phyloP scores from a whole-genome alignment of 1,140 invertebrate species.

The Manduca sexta region DNA sequence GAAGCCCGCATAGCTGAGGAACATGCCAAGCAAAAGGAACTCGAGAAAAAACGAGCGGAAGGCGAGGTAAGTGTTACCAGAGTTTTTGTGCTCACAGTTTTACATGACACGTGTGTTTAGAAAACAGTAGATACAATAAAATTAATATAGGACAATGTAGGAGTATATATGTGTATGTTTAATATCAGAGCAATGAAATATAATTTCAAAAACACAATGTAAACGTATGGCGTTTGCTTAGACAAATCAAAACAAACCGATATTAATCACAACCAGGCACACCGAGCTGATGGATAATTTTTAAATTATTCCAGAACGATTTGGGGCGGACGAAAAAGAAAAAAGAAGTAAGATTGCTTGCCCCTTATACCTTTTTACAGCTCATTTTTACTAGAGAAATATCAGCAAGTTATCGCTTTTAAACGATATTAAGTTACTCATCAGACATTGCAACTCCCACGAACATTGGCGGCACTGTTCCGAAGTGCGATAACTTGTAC shows the following conservation, averaged over 20 bases:
- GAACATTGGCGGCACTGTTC: constrained; percentile 44
- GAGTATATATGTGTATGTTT: no score
- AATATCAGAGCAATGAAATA: constrained; percentile 8
- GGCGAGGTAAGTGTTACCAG: constrained; percentile 82
- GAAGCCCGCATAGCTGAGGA: constrained; percentile 95
- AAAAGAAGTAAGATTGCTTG: constrained; percentile 92
- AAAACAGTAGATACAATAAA: constrained; percentile 5
- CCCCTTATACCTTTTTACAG: constrained; percentile 69
- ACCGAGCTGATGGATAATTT: constrained; percentile 56
- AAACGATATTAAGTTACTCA: constrained; percentile 43
- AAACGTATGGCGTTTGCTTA: no score
- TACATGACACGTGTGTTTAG: constrained; percentile 29
- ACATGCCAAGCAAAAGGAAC: constrained; percentile 95
- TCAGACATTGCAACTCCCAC: constrained; percentile 22
- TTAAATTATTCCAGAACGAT: constrained; percentile 83
- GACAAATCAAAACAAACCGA: constrained; percentile 1
- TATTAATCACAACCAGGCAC: neutral
- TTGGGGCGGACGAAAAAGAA: constrained; percentile 96
- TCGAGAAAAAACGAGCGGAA: constrained; percentile 96
- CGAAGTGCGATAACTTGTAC: constrained; percentile 62
- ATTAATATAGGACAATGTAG: no score
- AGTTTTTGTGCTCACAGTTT: no score
- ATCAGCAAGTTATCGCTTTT: constrained; percentile 64
- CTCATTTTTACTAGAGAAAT: constrained; percentile 63
- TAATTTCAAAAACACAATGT: constrained; percentile 8